Evolutionary conservation across 2,797 vertebrate species (phyloP).

Genomic region (Enteromius argenteus): DNA sequence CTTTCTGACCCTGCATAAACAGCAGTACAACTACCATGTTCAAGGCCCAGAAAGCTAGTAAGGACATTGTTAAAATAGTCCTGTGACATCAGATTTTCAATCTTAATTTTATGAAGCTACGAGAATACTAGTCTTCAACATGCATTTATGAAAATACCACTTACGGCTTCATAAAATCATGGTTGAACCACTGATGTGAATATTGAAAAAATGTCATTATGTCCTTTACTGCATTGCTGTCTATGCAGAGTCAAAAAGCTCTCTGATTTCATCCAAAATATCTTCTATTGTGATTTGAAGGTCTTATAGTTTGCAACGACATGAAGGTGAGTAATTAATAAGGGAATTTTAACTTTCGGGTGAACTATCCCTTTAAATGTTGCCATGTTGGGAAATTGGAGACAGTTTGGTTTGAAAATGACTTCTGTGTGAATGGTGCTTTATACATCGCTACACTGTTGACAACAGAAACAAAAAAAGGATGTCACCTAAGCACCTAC

Average conservation of each 20-base stretch:
- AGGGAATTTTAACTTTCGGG: background rate
- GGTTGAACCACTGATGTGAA: background rate
- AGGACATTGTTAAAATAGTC: background rate
- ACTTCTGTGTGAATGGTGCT: background rate
- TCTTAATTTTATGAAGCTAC: background rate
- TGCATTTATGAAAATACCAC: background rate
- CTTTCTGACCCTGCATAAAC: background rate
- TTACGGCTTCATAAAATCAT: background rate
- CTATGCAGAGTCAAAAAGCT: background rate
- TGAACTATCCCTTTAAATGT: background rate
- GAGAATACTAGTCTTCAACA: background rate
- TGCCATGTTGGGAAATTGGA: background rate
- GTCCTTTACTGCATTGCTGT: background rate
- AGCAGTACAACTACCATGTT: background rate
- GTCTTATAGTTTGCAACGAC: background rate
- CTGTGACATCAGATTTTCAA: background rate
- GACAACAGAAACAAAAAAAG: conserved; percentile 14
- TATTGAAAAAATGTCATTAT: no score
- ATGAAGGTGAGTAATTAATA: background rate
- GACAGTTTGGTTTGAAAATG: background rate
- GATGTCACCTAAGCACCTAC: conserved; percentile 44
- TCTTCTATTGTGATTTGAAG: background rate
- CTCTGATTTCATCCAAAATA: background rate
- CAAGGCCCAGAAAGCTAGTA: background rate
- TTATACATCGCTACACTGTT: background rate